Percentiles rank a stretch among this genome's conserved stretches.
Conservation (phyloP, 2,888 invertebrate genomes). For the Zele albiditarsus region DNA sequence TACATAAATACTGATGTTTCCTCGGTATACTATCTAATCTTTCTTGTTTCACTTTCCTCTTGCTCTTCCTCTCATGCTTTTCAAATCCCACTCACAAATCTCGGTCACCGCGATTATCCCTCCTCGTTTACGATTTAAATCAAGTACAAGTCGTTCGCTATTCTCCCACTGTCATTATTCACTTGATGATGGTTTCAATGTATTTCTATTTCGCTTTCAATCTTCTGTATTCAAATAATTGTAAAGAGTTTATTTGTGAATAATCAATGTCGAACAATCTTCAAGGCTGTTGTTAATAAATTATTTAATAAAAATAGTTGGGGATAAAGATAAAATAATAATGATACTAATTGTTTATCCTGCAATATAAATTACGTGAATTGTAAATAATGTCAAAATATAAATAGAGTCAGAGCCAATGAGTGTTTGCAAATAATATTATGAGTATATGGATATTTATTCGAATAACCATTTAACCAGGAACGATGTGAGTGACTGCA, state of each 20-base stretch:
- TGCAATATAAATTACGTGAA: no score
- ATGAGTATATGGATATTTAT: not conserved
- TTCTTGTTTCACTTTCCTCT: not conserved
- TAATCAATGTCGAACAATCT: not conserved
- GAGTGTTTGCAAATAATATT: conserved; percentile 43
- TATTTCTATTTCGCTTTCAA: not conserved
- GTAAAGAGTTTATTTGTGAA: not conserved
- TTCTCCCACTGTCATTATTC: conserved; percentile 9
- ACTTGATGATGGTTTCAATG: not conserved
- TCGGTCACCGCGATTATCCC: conserved; percentile 37
- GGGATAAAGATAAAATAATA: not conserved
- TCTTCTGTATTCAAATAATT: conserved; percentile 9
- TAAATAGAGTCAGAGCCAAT: not conserved
- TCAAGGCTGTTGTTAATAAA: no score
- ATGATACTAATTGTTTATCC: not conserved
- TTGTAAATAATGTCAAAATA: not conserved
- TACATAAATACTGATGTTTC: not conserved
- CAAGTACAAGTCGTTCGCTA: conserved; percentile 5
- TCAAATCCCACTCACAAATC: conserved; percentile 32
- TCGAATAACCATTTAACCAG: not conserved
- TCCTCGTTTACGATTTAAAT: conserved; percentile 32
- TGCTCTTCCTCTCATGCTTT: not conserved
- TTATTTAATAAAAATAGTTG: not conserved
- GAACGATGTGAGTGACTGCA: conserved; percentile 17
- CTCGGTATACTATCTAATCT: not conserved